Conservation (phyloP, 2,113 vertebrate species). For the Neogobius melanostomus region DNA sequence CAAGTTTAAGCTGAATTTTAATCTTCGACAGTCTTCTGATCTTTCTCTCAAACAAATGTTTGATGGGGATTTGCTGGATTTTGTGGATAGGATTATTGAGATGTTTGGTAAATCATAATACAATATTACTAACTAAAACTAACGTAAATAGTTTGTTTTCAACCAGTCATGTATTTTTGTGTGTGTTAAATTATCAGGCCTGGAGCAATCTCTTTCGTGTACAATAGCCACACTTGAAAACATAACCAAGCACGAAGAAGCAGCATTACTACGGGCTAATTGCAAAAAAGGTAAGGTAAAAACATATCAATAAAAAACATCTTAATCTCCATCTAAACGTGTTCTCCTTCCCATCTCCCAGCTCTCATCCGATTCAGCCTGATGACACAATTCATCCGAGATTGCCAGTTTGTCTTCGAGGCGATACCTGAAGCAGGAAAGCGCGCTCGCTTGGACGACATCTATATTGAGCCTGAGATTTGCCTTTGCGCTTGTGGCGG, state of each 20-base stretch:
- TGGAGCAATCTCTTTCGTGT: conserved; percentile 39
- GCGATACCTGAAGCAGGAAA: conserved; percentile 59
- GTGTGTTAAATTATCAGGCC: conserved; percentile 41
- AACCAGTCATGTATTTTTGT: background rate
- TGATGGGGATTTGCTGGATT: conserved; percentile 67
- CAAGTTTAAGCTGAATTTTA: conserved; percentile 42
- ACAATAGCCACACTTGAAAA: conserved; percentile 47
- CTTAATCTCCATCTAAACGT: background rate
- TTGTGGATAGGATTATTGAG: conserved; percentile 72
- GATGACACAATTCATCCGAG: conserved; percentile 34
- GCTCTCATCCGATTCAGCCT: conserved; percentile 51
- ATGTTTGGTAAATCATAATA: conserved; percentile 43
- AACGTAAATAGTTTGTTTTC: background rate
- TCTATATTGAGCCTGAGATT: conserved; percentile 65
- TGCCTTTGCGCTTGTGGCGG: conserved; percentile 43
- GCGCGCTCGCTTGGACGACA: conserved; percentile 38
- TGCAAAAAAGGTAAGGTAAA: conserved; percentile 63
- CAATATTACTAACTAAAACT: no score
- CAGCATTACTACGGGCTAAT: conserved; percentile 15
- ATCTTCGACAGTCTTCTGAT: background rate
- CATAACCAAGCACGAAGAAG: conserved; percentile 31
- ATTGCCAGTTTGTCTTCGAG: conserved; percentile 55
- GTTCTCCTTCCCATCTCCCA: conserved; percentile 17
- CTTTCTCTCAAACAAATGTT: conserved; percentile 10
- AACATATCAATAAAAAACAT: background rate